Evolutionary conservation across 2,797 vertebrate genomes (phyloP).

Genomic region (Semaprochilodus insignis): DNA sequence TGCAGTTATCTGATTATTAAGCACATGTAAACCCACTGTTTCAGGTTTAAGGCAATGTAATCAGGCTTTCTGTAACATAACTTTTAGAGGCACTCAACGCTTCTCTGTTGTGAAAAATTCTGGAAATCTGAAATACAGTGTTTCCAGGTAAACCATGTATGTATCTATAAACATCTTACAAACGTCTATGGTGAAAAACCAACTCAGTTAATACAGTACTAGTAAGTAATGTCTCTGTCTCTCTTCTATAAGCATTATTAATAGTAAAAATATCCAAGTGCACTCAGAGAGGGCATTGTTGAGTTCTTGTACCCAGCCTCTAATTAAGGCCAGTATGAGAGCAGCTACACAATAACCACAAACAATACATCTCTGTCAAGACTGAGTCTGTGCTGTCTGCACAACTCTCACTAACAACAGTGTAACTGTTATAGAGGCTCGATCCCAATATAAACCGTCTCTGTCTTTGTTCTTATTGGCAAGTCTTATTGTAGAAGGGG

Average conservation of each 20-base stretch:
- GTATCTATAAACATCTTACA: background rate
- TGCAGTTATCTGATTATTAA: no score
- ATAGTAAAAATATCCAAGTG: constrained; percentile 1
- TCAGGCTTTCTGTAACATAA: no score
- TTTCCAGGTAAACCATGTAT: background rate
- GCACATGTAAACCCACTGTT: no score
- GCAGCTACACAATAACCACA: constrained; percentile 27
- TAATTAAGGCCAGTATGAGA: constrained; percentile 7
- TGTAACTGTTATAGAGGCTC: background rate
- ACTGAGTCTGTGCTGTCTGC: background rate
- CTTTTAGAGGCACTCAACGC: no score
- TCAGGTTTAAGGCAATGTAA: no score
- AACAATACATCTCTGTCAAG: constrained; percentile 44
- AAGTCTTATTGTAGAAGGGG: no score
- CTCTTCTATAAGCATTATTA: no score
- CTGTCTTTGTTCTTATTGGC: background rate
- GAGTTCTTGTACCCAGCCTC: background rate
- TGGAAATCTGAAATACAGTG: no score
- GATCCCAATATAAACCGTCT: background rate
- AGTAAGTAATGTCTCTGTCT: no score
- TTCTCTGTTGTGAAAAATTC: no score
- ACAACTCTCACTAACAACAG: background rate
- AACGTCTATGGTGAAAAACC: background rate
- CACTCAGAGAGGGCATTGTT: constrained; percentile 1
- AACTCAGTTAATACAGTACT: no score